Percentiles rank a stretch among this genome's conserved stretches.
Conservation (phyloP, 2,113 vertebrate genomes). For the Brachypodius melanocephalos region DNA sequence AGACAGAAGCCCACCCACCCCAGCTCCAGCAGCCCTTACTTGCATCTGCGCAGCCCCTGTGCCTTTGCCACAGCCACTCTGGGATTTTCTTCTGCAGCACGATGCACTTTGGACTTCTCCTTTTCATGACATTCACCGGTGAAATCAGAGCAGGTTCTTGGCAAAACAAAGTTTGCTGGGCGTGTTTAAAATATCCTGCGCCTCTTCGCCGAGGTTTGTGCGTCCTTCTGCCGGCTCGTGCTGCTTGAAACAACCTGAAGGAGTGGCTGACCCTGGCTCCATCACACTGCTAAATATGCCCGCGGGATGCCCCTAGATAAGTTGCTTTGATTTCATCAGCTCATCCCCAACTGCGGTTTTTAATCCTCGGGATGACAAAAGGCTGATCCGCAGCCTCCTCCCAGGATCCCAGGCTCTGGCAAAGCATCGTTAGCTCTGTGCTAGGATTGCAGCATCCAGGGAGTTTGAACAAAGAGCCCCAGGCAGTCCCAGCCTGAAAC, state of each 20-base stretch:
- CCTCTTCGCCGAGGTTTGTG: neutral
- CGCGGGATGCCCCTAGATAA: neutral
- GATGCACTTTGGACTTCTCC: neutral
- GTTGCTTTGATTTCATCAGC: neutral
- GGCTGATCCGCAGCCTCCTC: neutral
- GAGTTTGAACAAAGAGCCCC: slow-evolving; percentile 61
- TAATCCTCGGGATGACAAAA: slow-evolving; percentile 26
- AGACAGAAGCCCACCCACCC: neutral
- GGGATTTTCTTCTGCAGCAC: neutral
- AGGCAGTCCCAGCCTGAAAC: slow-evolving; percentile 55
- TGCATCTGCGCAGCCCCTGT: neutral
- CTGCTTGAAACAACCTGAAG: neutral
- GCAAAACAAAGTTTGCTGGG: neutral
- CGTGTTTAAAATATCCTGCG: fast-evolving
- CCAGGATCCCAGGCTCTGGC: neutral
- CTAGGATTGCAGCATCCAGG: slow-evolving; percentile 13
- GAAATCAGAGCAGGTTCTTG: neutral
- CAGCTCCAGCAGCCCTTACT: fast-evolving
- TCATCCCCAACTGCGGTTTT: neutral
- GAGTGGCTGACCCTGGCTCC: neutral
- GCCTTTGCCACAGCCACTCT: neutral
- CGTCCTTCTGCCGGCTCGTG: neutral
- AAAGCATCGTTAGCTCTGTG: neutral
- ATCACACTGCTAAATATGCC: neutral
- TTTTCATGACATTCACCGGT: neutral